Conservation (phyloP, 2,113 vertebrate genomes). For the Passer domesticus region DNA sequence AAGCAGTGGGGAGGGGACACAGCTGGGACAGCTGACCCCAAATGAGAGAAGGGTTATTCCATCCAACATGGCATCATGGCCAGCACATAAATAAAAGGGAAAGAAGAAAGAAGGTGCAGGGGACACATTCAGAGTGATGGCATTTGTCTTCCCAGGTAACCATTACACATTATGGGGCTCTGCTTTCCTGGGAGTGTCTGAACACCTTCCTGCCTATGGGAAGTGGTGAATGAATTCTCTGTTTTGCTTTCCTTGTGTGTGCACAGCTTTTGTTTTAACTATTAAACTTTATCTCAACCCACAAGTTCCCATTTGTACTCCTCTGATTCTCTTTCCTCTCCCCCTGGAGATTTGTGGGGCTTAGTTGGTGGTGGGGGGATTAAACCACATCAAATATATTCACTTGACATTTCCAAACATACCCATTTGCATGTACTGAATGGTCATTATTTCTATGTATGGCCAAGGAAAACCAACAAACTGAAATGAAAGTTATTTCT, state of each 20-base stretch:
- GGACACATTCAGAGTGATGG: background rate
- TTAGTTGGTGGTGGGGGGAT: background rate
- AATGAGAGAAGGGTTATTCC: background rate
- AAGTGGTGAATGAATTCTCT: background rate
- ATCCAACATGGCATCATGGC: background rate
- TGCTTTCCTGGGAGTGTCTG: background rate
- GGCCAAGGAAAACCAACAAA: background rate
- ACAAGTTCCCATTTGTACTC: background rate
- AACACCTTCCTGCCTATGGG: background rate
- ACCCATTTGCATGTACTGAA: background rate
- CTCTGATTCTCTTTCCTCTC: background rate
- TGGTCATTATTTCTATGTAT: background rate
- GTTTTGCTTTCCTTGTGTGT: background rate
- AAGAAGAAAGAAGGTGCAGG: background rate
- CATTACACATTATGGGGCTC: fast-evolving
- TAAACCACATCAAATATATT: background rate
- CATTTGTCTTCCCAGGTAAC: background rate
- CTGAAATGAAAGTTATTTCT: background rate
- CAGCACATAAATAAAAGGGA: background rate
- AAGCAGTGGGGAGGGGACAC: background rate
- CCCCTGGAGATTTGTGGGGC: background rate
- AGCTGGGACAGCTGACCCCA: background rate
- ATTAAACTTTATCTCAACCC: background rate
- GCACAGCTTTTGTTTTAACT: background rate
- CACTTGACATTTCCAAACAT: background rate